Percentiles rank a stretch among this genome's conserved stretches.
Conservation (phyloP, 2,797 vertebrate species). For the Xiphorhynchus erythropygius region DNA sequence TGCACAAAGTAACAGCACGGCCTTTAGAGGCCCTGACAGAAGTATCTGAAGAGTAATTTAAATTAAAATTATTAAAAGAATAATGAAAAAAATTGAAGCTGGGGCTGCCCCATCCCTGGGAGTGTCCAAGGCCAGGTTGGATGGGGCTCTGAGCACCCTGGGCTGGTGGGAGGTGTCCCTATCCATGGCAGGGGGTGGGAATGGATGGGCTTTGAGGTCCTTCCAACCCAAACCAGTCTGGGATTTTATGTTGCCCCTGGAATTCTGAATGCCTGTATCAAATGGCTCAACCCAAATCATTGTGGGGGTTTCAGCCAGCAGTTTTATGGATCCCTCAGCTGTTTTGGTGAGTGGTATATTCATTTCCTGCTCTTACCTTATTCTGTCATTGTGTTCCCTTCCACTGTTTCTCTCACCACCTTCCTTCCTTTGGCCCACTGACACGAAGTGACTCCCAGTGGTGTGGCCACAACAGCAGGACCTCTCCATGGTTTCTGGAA, state of each 20-base stretch:
- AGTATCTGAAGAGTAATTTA: neutral
- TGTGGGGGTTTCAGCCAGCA: neutral
- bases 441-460: fast-evolving
- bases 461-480: fast-evolving
- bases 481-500: neutral
- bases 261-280: neutral
- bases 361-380: neutral
- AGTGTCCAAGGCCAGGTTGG: neutral
- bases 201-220: neutral
- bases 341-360: neutral
- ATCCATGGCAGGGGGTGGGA: neutral
- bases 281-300: neutral
- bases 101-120: neutral
- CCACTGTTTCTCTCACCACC: neutral
- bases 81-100: no score
- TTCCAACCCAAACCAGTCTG: neutral
- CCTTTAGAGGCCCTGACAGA: neutral
- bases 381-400: neutral
- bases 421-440: neutral
- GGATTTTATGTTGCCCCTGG: neutral
- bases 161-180: neutral
- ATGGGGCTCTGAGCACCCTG: fast-evolving
- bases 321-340: neutral
- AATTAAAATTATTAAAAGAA: neutral
- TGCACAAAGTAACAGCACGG: fast-evolving